Evolutionary conservation across 2,888 invertebrate species (phyloP), one percentile per base, ranked within the genome.

Genomic region (Apamea anceps): DNA sequence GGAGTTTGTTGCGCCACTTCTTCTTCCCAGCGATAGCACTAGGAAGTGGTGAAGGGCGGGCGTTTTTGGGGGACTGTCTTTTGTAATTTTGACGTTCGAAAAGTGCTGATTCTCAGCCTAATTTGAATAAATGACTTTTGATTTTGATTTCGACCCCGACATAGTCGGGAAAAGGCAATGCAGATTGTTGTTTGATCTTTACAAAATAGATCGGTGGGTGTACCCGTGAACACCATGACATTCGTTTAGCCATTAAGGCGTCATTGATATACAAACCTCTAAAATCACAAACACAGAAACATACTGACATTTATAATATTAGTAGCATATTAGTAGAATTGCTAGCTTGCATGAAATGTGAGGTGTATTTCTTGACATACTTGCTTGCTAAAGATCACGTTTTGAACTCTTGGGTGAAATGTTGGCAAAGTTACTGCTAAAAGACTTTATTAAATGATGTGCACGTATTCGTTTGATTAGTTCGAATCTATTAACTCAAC

Each of bases 341-440:
- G 54, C 62, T 57, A 7, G 7, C n/a, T 57, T 45, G 15, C 48
- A 75, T 66, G 65, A 77, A 70, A 77, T 73, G 71, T 65, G 32
- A 77, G 62, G 60, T 75, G 82, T 72, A 62, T 63, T 15, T 60
- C 60, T 72, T 63, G 75, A 75, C 82, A 73, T 66, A 75, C 37
- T 72, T 77, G 45, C 28, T 48, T 68, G 66, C 28, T 13, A 74
- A 48, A 25, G 37, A 65, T 66, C 60, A 66, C 48, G 75, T 18
- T 74, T 73, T 85, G 66, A 85, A 57, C 73, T 63, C 45, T 25
- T 62, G 18, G 8, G 54, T 74, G 62, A 68, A 45, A 72, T 75
- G 2, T 57, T 51, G 32, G 18, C 51, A 32, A 25, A 28, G 18
- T 25, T 60, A 42, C 57, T 0, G 3, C 5, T 32, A 68, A 67